phyloP scores from a whole-genome alignment of 2,888 invertebrate genomes.

The Sinhomidia bicolor region DNA sequence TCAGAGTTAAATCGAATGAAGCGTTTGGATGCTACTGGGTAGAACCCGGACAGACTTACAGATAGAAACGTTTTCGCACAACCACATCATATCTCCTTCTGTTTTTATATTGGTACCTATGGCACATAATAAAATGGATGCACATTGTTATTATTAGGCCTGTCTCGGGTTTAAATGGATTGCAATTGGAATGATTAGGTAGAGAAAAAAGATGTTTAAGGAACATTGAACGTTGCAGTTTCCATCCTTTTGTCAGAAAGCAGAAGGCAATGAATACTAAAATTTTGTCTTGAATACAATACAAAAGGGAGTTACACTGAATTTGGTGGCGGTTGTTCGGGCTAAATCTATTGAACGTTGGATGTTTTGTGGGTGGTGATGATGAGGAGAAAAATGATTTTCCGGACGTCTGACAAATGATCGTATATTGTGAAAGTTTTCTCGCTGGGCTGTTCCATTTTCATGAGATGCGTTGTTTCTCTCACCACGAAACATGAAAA shows the following conservation, averaged over 20 bases:
- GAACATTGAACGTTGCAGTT: not conserved
- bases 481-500: not conserved
- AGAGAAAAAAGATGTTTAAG: too few species aligned
- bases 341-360: not conserved
- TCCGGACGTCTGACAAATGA: slow-evolving; percentile 66
- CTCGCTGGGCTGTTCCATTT: not conserved
- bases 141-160: not conserved
- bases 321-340: not conserved
- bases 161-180: not conserved
- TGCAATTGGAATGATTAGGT: too few species aligned
- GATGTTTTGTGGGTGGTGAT: not conserved
- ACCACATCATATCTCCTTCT: not conserved
- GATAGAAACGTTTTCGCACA: too few species aligned
- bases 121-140: not conserved
- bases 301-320: too few species aligned
- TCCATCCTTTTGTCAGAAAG: not conserved
- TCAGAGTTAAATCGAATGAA: too few species aligned
- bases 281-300: too few species aligned
- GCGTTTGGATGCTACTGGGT: too few species aligned
- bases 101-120: not conserved
- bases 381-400: slow-evolving; percentile 58
- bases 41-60: too few species aligned
- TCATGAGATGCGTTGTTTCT: slow-evolving; percentile 27
- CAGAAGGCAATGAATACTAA: not conserved
- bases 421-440: slow-evolving; percentile 47